phyloP scores from a whole-genome alignment of 1,140 invertebrate species.

The Drosophila sp. region DNA sequence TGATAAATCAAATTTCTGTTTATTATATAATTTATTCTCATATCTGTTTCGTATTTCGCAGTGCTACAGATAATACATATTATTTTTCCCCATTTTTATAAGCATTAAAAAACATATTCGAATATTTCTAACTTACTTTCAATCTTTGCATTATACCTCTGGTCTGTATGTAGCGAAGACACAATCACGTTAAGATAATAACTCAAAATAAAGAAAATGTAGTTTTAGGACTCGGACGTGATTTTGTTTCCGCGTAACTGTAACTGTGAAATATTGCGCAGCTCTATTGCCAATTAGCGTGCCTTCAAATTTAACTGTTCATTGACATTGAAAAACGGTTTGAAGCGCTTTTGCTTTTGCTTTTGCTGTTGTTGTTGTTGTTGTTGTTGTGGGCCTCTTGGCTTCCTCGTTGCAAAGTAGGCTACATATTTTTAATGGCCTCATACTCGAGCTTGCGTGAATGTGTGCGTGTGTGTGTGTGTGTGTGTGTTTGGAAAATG shows the following conservation, averaged over 20 bases:
- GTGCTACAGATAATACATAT: no score
- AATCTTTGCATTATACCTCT: not conserved
- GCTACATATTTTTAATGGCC: constrained; percentile 40
- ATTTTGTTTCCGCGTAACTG: not conserved
- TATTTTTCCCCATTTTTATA: not conserved
- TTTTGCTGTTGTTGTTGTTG: constrained; percentile 9
- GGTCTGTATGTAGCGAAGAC: no score
- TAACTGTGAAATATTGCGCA: constrained; percentile 37
- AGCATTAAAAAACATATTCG: no score
- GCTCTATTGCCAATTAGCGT: constrained; percentile 56
- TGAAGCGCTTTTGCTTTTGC: constrained; percentile 20
- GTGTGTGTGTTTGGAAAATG: constrained; percentile 36
- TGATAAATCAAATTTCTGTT: no score
- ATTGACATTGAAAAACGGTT: constrained; percentile 56
- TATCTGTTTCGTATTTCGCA: no score
- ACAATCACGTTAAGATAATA: not conserved
- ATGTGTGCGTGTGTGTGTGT: not conserved
- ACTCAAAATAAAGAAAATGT: not conserved
- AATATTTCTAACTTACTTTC: no score
- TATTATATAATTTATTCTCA: no score
- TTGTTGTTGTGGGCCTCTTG: not conserved
- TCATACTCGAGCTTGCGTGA: not conserved
- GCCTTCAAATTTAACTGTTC: constrained; percentile 40
- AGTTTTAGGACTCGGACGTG: not conserved
- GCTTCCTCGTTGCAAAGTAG: constrained; percentile 25